Conservation (phyloP, 2,888 invertebrate genomes). For the Parnassius orleans region DNA sequence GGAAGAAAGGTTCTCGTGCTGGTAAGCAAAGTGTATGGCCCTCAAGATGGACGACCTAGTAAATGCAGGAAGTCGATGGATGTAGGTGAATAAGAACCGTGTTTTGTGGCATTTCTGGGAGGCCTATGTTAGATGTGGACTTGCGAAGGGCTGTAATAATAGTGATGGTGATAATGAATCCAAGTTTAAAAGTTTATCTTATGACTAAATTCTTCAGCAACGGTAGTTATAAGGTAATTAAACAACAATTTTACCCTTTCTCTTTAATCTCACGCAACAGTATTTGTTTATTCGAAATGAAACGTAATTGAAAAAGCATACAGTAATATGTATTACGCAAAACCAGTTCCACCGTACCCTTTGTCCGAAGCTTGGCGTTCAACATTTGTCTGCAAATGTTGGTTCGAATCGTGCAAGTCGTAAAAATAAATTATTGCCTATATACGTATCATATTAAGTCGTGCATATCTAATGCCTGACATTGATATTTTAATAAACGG, state of each 20-base stretch:
- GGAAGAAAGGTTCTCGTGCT: too few relatives aligned
- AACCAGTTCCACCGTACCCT: conserved; percentile 22
- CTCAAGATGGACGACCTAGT: too few relatives aligned
- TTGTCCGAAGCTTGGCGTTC: conserved; percentile 13
- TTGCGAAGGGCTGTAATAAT: too few relatives aligned
- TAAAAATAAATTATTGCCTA: conserved; percentile 21
- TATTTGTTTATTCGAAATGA: background rate
- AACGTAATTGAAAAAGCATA: conserved; percentile 5
- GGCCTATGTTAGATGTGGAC: too few relatives aligned
- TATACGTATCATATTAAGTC: conserved; percentile 10
- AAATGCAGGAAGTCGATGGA: too few relatives aligned
- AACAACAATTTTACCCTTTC: too few relatives aligned
- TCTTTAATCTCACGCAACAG: too few relatives aligned
- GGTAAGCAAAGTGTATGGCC: too few relatives aligned
- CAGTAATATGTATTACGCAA: conserved; percentile 9
- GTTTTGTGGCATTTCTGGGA: too few relatives aligned
- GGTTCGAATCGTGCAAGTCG: conserved; percentile 19
- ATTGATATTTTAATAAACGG: conserved; percentile 7
- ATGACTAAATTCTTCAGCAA: background rate
- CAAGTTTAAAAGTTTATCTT: too few relatives aligned
- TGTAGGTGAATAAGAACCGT: too few relatives aligned
- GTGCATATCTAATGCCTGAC: conserved; percentile 13
- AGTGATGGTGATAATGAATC: too few relatives aligned
- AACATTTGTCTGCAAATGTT: conserved; percentile 20
- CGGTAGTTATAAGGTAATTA: background rate